Evolutionary conservation across 2,797 vertebrate species (phyloP), one percentile per base, ranked within the genome.

Genomic region (Alca torda): DNA sequence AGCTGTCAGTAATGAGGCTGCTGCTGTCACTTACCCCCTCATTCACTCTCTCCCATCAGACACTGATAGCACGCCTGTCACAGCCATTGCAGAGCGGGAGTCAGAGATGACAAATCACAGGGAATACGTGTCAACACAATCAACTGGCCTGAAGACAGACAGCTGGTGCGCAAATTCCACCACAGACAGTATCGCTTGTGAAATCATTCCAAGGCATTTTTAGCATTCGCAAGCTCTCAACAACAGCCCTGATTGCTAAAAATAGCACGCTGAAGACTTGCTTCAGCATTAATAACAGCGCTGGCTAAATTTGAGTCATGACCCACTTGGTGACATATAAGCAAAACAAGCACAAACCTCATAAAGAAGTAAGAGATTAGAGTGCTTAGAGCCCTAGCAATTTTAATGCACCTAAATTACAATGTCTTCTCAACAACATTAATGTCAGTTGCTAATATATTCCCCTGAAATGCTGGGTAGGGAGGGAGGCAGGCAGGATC

Each of bases 101-200:
- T 57, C 89, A 45, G 89, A 16, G 96, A 95, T 96, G 97, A 97
- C 97, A 97, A 96, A 97, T 97, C 81, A 12, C 95, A 97, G 97
- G 85, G 95, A 96, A 81, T 45, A 37, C 33, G 88, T 93, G 94
- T 97, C 95, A 97, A 95, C 97, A 96, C 97, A 90, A 95, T 84
- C 93, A 41, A 75, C 87, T 48, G 94, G 95, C 95, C 95, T 18
- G 64, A 74, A 97, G 97, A 97, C 95, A 97, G 96, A 94, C 96
- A 97, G 96, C 95, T 93, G 95, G 93, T 81, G 91, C 11, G 67
- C 94, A 91, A 94, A 97, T 97, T 97, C 96, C 96, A 95, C 46
- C 84, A 84, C 96, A 92, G 74, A 61, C 91, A 80, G 19, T 24
- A 85, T 63, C 86, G 41, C 88, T 50, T 43, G 80, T 39, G 89